phyloP scores from a whole-genome alignment of 2,113 vertebrate genomes.

The Orcinus orca region DNA sequence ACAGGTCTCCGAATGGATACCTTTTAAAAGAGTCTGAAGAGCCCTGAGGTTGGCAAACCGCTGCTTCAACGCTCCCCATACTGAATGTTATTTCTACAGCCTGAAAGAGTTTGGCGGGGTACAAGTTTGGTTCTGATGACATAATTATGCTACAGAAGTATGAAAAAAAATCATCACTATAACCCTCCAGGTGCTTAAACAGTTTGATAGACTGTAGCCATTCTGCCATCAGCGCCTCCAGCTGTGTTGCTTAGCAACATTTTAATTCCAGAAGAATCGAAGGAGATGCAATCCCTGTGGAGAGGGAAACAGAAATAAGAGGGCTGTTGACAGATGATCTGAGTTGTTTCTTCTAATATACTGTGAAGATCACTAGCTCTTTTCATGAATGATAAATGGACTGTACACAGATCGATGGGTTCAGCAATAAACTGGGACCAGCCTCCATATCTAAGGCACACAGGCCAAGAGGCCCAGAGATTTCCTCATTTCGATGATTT shows the following conservation, averaged over 20 bases:
- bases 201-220: constrained; percentile 83
- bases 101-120: constrained; percentile 58
- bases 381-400: constrained; percentile 96
- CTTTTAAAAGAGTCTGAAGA: constrained; percentile 28
- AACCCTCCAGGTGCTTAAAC: constrained; percentile 83
- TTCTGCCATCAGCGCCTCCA: constrained; percentile 83
- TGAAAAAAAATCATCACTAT: constrained; percentile 69
- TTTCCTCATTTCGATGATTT: constrained; percentile 84
- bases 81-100: constrained; percentile 65
- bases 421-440: constrained; percentile 87
- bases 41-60: not conserved
- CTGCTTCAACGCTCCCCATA: constrained; percentile 12
- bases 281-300: constrained; percentile 91
- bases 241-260: constrained; percentile 95
- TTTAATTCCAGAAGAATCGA: constrained; percentile 93
- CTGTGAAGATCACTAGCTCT: constrained; percentile 95
- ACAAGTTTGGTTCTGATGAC: constrained; percentile 75
- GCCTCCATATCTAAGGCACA: constrained; percentile 81
- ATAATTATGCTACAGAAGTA: constrained; percentile 78
- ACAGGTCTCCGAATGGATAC: not conserved
- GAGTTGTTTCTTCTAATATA: constrained; percentile 96
- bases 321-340: constrained; percentile 93
- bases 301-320: constrained; percentile 93
- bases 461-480: constrained; percentile 76
- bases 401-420: constrained; percentile 93